Base-by-base conservation (phyloP, 2,888 invertebrate species). In the Drosophila koepferae region DNA sequence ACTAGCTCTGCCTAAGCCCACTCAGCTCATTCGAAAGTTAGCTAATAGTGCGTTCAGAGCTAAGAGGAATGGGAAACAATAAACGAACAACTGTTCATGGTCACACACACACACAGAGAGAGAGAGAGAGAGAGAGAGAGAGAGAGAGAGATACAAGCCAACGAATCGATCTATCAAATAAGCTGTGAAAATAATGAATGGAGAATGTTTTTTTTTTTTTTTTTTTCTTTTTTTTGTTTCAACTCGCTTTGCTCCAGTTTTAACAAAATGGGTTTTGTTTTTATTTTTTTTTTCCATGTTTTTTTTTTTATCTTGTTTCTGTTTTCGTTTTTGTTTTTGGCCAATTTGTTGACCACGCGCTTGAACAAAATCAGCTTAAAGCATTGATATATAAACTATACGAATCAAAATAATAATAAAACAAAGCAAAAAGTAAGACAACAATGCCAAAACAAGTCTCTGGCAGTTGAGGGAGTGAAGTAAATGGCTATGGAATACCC, bases 191-290 rank as follows among this genome's bases (percentile, higher is more conserved):
- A 54, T 49, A 59, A 69, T 46, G 61, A 76, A 58, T 69, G 65
- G 65, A 63, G 70, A 77, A 74, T 77, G 66, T 48, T 34, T 58
- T 56, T 8, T 34, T 34, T 34, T 34, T 8, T 34, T 31, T 31
- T 31, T 31, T 31, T 31, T 31, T n/a, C n/a, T n/a, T 31, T 62
- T 62, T 56, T 49, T 76, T 71, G 1, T 20, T 20, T 6, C 71
- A 59, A 61, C 59, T 77, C 61, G 74, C 48, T 56, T 63, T 77
- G 74, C 77, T 82, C 77, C 80, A 82, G 75, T 74, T 85, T 74
- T 36, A 75, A 68, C 48, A 63, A 72, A 74, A 67, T 56, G 49
- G 43, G 46, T 61, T 79, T 64, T 67, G 62, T 63, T 61, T 51
- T 12, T 51, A 41, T 41, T 1, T 20, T 31, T 1, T 28, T 28